Conservation (phyloP, 2,888 invertebrate species). For the Atethmia centrago region DNA sequence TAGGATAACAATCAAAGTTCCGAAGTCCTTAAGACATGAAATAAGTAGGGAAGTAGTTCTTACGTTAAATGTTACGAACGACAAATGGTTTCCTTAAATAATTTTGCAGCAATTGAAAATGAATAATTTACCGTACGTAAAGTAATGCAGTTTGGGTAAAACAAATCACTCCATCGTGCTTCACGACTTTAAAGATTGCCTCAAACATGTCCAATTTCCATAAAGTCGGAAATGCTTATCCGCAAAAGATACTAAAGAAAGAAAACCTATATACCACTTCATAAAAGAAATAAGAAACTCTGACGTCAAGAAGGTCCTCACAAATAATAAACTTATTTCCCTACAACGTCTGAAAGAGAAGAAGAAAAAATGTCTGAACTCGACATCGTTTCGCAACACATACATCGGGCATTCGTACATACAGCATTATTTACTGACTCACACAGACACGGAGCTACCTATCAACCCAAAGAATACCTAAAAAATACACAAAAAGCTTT, state of each 20-base stretch:
- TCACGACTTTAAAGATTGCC: background rate
- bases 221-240: background rate
- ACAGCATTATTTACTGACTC: slow-evolving; percentile 81
- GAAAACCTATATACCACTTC: slow-evolving; percentile 16
- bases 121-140: background rate
- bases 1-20: background rate
- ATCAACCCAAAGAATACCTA: slow-evolving; percentile 80
- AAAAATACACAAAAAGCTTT: slow-evolving; percentile 89
- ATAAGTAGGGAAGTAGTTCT: no score
- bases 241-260: slow-evolving; percentile 8
- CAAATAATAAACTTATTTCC: slow-evolving; percentile 60
- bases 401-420: slow-evolving; percentile 76
- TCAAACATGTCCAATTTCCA: background rate
- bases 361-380: slow-evolving; percentile 65
- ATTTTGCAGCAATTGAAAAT: background rate
- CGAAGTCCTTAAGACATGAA: background rate
- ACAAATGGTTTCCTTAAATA: background rate
- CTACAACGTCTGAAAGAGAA: slow-evolving; percentile 51
- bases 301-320: slow-evolving; percentile 55
- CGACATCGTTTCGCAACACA: slow-evolving; percentile 74
- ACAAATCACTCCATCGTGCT: no score
- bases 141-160: background rate
- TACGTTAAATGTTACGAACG: background rate
- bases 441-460: slow-evolving; percentile 75
- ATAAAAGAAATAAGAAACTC: slow-evolving; percentile 44